These are phyloP conservation scores for Acanthoscelides obtectus DNA, from an alignment of 2,888 invertebrate species.

Conservation along the genomic window DNA sequence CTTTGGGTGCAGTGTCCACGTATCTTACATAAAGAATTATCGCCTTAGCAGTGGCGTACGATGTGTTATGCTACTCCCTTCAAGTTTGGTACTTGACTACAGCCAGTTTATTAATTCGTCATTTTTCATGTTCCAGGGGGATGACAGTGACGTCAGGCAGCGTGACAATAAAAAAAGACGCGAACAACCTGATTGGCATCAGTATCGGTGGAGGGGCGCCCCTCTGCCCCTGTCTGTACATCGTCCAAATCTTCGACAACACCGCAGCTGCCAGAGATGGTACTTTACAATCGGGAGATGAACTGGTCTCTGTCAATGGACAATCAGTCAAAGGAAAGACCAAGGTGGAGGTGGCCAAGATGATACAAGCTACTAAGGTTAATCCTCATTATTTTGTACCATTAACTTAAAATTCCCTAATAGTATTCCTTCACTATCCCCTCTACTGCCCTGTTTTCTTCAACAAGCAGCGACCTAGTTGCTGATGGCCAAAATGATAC, in stretches of 20 bases:
- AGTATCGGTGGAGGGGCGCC: constrained; percentile 97
- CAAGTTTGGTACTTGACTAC: too few species aligned
- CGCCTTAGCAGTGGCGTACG: too few species aligned
- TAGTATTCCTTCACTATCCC: too few species aligned
- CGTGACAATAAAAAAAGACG: constrained; percentile 85
- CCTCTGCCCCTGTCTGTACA: constrained; percentile 93
- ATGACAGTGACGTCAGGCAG: constrained; percentile 96
- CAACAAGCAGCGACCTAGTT: too few species aligned
- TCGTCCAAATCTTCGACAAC: constrained; percentile 98
- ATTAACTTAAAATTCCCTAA: too few species aligned
- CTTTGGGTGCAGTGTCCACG: too few species aligned
- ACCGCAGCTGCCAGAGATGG: constrained; percentile 93
- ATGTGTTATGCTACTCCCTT: too few species aligned
- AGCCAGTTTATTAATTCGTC: too few species aligned
- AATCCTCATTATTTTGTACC: too few species aligned
- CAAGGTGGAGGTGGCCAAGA: constrained; percentile 98
- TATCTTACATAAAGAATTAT: too few species aligned
- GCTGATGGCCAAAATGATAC: too few species aligned
- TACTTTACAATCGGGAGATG: constrained; percentile 94
- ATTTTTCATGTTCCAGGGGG: constrained; percentile 63
- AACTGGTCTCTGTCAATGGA: constrained; percentile 90
- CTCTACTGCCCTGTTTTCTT: too few species aligned
- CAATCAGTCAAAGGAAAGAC: constrained; percentile 93
- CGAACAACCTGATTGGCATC: constrained; percentile 91
- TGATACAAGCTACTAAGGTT: constrained; percentile 91